Base-by-base conservation (phyloP, 2,113 vertebrate genomes). In the Corythaixoides concolor region DNA sequence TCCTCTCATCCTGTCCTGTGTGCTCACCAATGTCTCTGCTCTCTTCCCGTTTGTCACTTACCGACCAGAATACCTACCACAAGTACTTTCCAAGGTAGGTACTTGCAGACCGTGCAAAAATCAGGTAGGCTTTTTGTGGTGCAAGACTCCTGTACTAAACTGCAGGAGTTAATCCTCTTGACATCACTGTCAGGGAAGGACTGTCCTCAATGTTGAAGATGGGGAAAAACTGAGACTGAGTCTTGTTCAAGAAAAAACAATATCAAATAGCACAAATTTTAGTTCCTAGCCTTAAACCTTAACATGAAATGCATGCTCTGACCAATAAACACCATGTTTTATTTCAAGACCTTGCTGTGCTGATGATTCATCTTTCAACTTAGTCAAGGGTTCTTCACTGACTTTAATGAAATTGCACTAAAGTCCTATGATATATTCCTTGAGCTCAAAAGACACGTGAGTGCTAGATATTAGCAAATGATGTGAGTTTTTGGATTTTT, bases 1-100 rank as follows among this genome's bases (percentile, higher is more conserved):
- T 95, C 99, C 99, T 8, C 99, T 99, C 92, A 98, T 99, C 96
- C 90, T 99, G 73, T 99, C 99, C 86, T 99, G 99, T 78, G 98
- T 99, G 93, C 99, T 99, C 93, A 99, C 99, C 91, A 99, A 99
- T 64, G 96, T 99, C 74, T 99, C 99, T 14, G 98, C 98, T 47
- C 99, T 99, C 55, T 99, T 99, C 91, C 99, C 99, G 0, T 99
- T 99, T 94, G 98, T 99, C 63, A 98, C 97, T 62, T 98, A 99
- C 93, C 98, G 98, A 92, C 98, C 98, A 24, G 98, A 98, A 53
- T 98, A 98, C 88, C 94, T 99, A 82, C 98, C 98, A 1, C 98
- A 98, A 95, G 98, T 99, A 85, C 98, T 99, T 92, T 98, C 94
- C 77, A 99, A 99, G 99, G 99, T 99, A 85, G 90, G 93, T 82